Conservation (phyloP, 1,140 invertebrate genomes). For the Antheraea pernyi region DNA sequence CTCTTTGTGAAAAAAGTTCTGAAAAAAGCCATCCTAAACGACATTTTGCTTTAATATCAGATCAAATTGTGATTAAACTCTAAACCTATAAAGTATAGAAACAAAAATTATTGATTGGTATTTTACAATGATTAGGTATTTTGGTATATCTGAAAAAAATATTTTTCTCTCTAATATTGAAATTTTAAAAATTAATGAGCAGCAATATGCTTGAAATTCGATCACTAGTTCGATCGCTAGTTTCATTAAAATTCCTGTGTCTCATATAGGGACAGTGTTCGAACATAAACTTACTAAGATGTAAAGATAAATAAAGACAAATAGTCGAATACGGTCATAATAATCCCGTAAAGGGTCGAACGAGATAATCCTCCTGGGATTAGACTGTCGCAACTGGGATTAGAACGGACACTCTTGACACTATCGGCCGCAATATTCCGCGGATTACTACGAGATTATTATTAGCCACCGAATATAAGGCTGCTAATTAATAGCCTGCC, state of each 20-base stretch:
- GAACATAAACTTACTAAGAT: constrained; percentile 10
- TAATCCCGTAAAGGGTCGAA: constrained; percentile 58
- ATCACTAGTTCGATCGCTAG: background rate
- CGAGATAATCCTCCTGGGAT: constrained; percentile 48
- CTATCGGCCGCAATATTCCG: constrained; percentile 44
- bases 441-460: constrained; percentile 47
- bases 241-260: background rate
- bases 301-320: constrained; percentile 54
- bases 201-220: too few relatives aligned
- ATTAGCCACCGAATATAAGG: constrained; percentile 38
- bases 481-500: constrained; percentile 41
- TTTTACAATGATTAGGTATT: too few relatives aligned
- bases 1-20: too few relatives aligned
- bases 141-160: too few relatives aligned
- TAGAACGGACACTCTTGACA: constrained; percentile 50
- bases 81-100: too few relatives aligned
- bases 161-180: too few relatives aligned
- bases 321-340: constrained; percentile 50
- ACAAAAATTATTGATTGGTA: too few relatives aligned
- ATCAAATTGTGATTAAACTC: too few relatives aligned
- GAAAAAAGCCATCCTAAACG: too few relatives aligned
- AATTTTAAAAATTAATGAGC: too few relatives aligned
- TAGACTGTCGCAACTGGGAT: constrained; percentile 46
- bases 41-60: too few relatives aligned
- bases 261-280: background rate